Evolutionary conservation across 2,888 invertebrate genomes (phyloP), one percentile per base, ranked within the genome.

Genomic region (Linyphia triangularis): DNA sequence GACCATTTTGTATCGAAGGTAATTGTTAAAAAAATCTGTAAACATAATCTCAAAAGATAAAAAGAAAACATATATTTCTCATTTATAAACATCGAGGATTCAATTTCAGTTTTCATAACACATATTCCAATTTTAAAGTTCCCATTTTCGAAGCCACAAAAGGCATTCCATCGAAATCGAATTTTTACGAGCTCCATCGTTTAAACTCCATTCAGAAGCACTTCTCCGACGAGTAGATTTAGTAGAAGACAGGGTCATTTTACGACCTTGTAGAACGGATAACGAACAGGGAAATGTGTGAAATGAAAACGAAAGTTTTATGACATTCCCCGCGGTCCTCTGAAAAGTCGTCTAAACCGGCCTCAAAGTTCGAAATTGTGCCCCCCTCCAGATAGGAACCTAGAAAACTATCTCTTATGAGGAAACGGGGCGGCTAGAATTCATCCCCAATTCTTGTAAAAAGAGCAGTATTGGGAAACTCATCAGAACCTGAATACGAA

Each of bases 101-200:
- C 61, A 24, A 61, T 61, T 9, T 24, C 61, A 22, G 1, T 61
- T 2, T 22, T n/a, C 19, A 61, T 5, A 24, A 24, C 24, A 9
- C 24, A 61, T 26, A 61, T 61, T 22, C 24, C 24, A 61, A 24
- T 26, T 61, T 24, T 61, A 26, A 26, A 26, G 24, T 22, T 3
- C 24, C 61, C 24, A 61, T 61, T 61, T 26, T 61, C 13, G 24
- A 61, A 61, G 24, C 61, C 40, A 22, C 24, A 1, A 70, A 37
- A 26, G 61, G 24, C 6, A 43, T 13, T 43, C 43, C 5, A 24
- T 10, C 4, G 26, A 19, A 10, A 37, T 16, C 9, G 59, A 40
- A 24, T 43, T 65, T 72, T 72, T 72, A 72, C 51, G 72, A 72
- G n/a, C n/a, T 3, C 26, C 10, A 28, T 51, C 51, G n/a, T 43